Evolutionary conservation across 2,888 invertebrate species (phyloP), one percentile per base, ranked within the genome.

Genomic region (Synergus umbraculus): DNA sequence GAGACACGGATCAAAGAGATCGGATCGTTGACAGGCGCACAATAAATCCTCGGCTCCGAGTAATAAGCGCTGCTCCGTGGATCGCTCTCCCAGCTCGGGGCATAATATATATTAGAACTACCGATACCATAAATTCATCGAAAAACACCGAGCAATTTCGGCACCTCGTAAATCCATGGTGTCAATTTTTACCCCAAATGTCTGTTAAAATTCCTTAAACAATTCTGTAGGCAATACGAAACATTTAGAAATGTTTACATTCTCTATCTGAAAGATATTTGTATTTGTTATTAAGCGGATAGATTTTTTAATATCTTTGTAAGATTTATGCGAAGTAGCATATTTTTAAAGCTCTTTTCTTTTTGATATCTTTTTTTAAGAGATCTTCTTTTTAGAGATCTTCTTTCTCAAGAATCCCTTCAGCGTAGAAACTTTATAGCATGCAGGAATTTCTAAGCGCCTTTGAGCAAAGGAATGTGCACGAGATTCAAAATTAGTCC

Each of bases 1-100:
- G 37, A 49, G n/a, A 80, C 49, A 49, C 78, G 83, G 85, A 80
- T 86, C 86, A 86, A 86, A 86, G 86, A 86, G 86, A 86, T 86
- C 87, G 80, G 86, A 86, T 85, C 85, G 84, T 83, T 86, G 86
- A 86, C 87, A 86, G 86, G 86, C 85, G 86, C 83, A 85, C 80
- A 85, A 86, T 86, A 86, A 86, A 86, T 86, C 87, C 77, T 67
- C 73, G 73, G 73, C 81, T 82, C 46, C 80, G 83, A 84, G 69
- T 86, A 86, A 86, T 86, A 86, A 86, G 86, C 83, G 85, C 82
- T 82, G 82, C 81, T 79, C 83, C 80, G 79, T 66, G 44, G 49
- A 10, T 67, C 77, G 76, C 73, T 73, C 10, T 73, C 4, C 10
- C n/a, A 29, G 46, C 77, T 76, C 46, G 63, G 43, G 76, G 77